phyloP scores from a whole-genome alignment of 2,797 vertebrate genomes.

The Silurus aristotelis region DNA sequence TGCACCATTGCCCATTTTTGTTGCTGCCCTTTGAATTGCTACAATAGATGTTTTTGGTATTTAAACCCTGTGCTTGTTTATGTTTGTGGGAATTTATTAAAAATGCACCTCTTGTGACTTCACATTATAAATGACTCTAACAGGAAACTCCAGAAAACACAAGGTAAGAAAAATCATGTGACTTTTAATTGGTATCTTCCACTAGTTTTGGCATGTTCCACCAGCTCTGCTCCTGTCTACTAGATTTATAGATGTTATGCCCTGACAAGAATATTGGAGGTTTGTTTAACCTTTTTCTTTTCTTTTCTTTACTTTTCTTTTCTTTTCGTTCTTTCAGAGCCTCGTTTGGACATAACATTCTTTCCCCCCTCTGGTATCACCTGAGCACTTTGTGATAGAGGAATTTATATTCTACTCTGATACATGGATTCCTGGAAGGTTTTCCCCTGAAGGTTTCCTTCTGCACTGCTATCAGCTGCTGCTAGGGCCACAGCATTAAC shows the following conservation, averaged over 20 bases:
- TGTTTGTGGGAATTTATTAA: not conserved
- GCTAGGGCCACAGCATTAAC: not conserved
- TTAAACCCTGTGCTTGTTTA: not conserved
- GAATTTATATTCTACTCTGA: not conserved
- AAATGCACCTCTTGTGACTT: not conserved
- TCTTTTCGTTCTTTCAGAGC: not conserved
- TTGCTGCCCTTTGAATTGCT: not conserved
- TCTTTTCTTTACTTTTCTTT: too few species aligned
- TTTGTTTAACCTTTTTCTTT: not conserved
- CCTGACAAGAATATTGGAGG: not conserved
- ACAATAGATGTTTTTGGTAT: not conserved
- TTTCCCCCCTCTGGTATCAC: not conserved
- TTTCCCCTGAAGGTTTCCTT: not conserved
- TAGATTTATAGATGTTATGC: constrained; percentile 17
- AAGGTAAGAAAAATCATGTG: not conserved
- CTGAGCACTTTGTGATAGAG: not conserved
- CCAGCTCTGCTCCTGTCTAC: not conserved
- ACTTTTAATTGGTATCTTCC: not conserved
- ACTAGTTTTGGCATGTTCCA: not conserved
- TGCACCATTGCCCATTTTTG: not conserved
- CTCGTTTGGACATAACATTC: not conserved
- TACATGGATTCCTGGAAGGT: not conserved
- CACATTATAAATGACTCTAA: not conserved
- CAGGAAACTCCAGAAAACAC: not conserved
- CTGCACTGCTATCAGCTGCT: not conserved